phyloP scores from a whole-genome alignment of 1,140 invertebrate species.

The Euschistus heros region DNA sequence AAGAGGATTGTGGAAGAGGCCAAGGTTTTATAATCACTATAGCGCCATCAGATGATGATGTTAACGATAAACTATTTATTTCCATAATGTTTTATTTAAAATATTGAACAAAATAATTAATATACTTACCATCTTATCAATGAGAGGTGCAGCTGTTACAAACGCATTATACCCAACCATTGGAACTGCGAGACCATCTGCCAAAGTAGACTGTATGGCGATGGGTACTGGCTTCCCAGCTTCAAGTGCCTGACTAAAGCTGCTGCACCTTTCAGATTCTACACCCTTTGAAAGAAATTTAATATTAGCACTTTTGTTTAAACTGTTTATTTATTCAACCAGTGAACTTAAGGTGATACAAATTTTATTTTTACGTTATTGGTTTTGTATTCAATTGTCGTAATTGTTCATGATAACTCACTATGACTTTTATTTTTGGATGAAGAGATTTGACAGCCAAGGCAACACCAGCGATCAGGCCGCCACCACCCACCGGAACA shows the following conservation, averaged over 20 bases:
- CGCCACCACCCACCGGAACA: slow-evolving; percentile 82
- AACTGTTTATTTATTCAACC: not conserved
- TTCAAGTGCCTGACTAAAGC: slow-evolving; percentile 64
- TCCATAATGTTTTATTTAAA: not conserved
- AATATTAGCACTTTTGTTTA: slow-evolving; percentile 7
- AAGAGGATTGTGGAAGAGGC: too few species aligned
- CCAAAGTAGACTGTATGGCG: slow-evolving; percentile 62
- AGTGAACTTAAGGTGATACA: not conserved
- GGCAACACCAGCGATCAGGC: slow-evolving; percentile 76
- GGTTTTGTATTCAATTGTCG: not conserved
- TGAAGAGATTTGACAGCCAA: slow-evolving; percentile 75
- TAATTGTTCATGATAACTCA: slow-evolving; percentile 36
- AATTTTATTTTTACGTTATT: not conserved
- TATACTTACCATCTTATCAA: slow-evolving; percentile 70
- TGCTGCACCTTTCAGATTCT: slow-evolving; percentile 80
- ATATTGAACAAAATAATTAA: not conserved
- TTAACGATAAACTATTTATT: too few species aligned
- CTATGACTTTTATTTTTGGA: slow-evolving; percentile 63
- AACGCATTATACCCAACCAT: slow-evolving; percentile 81
- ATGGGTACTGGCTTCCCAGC: slow-evolving; percentile 56
- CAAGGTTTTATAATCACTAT: too few species aligned
- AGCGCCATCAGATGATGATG: too few species aligned
- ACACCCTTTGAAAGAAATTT: slow-evolving; percentile 54
- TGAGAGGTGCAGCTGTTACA: slow-evolving; percentile 57
- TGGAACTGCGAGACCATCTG: slow-evolving; percentile 86